Conservation (phyloP, 2,113 vertebrate species). For the Steatornis caripensis region DNA sequence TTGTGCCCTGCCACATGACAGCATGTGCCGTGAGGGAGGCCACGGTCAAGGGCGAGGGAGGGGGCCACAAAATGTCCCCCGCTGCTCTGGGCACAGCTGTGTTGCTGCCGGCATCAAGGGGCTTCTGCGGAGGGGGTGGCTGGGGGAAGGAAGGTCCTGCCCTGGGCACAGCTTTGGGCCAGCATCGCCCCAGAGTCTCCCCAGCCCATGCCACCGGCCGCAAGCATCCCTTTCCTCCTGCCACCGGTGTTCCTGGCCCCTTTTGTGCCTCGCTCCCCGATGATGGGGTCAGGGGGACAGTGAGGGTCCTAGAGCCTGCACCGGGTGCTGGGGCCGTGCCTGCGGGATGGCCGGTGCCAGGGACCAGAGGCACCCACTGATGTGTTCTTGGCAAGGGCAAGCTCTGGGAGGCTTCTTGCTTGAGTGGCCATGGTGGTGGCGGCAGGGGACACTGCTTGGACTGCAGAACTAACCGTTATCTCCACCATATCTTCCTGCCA, state of each 20-base stretch:
- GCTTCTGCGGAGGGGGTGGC: background rate
- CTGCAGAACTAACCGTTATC: background rate
- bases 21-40: background rate
- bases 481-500: background rate
- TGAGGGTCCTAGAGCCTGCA: background rate
- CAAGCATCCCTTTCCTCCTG: background rate
- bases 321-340: rapidly evolving
- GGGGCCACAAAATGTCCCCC: background rate
- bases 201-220: rapidly evolving
- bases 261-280: background rate
- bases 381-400: background rate
- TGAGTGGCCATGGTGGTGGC: rapidly evolving
- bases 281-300: background rate
- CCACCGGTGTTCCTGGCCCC: background rate
- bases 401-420: background rate
- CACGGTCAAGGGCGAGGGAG: background rate
- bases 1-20: slow-evolving; percentile 48
- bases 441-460: background rate
- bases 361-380: background rate
- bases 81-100: rapidly evolving
- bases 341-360: background rate
- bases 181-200: background rate
- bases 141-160: background rate
- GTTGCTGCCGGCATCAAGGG: rapidly evolving
- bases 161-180: rapidly evolving